Conservation (phyloP, 2,888 invertebrate genomes). For the Leptothorax acervorum region DNA sequence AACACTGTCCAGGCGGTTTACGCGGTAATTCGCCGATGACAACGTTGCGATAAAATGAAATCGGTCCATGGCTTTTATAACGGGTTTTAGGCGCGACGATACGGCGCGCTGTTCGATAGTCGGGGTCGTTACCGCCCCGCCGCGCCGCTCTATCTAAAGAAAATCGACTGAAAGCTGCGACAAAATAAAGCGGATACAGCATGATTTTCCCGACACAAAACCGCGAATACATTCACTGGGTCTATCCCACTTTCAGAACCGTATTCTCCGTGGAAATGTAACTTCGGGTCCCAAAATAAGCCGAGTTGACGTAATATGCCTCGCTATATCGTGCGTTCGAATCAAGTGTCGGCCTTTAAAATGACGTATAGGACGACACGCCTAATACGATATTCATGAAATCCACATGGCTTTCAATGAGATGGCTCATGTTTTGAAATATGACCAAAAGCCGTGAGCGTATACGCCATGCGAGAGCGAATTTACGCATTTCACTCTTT, state of each 20-base stretch:
- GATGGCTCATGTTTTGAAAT: conserved; percentile 62
- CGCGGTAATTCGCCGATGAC: conserved; percentile 75
- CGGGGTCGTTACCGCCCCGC: neutral
- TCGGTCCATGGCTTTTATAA: conserved; percentile 66
- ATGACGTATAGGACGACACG: conserved; percentile 51
- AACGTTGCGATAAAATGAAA: conserved; percentile 73
- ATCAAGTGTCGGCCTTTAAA: conserved; percentile 61
- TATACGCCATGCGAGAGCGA: neutral
- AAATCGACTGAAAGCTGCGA: conserved; percentile 30
- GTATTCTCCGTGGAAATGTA: conserved; percentile 37
- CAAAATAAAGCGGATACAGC: conserved; percentile 38
- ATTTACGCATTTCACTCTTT: neutral
- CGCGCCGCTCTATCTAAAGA: conserved; percentile 14
- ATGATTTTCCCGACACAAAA: conserved; percentile 43
- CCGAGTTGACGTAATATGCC: conserved; percentile 53
- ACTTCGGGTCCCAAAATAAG: conserved; percentile 47
- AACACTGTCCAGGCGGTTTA: conserved; percentile 67
- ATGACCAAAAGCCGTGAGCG: conserved; percentile 1
- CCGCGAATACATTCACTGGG: conserved; percentile 1
- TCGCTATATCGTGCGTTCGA: conserved; percentile 50
- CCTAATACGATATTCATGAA: conserved; percentile 79
- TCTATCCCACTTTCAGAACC: neutral
- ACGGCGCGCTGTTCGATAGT: conserved; percentile 38
- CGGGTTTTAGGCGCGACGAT: conserved; percentile 48
- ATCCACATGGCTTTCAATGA: conserved; percentile 75